Evolutionary conservation across 2,888 invertebrate genomes (phyloP), one percentile per base, ranked within the genome.

Genomic region (Chironomus tentans): DNA sequence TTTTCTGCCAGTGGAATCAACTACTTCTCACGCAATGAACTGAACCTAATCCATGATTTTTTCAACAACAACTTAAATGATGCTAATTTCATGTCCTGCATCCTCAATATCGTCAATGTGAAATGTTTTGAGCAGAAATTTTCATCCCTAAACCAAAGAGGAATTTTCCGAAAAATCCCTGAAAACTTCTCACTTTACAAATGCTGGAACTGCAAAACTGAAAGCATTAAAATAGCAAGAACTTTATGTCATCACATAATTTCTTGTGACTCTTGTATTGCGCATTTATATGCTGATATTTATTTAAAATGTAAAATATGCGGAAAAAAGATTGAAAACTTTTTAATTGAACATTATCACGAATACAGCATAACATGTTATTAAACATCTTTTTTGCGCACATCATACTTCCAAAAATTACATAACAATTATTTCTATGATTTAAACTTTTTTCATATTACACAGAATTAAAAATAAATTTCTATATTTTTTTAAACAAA

Each of bases 301-400:
- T 71, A 71, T n/a, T 71, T 71, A 15, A 48, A 28, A 28, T 71
- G 71, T n/a, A 38, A 38, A 38, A 38, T 38, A 10, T 38, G 38
- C 38, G 38, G 38, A 38, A n/a, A 22, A 21, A 71, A 71, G 15
- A 56, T 71, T 71, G 71, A 71, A 22, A 71, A 24, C 5, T 71
- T 71, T 13, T 13, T 71, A 6, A 71, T 71, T 71, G 50, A 70
- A 78, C 76, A 22, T 79, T 76, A 12, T 79, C 76, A 3, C 80
- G 79, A n/a, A 78, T 78, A 65, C 80, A 82, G 12, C 77, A 76
- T 0, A 79, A 78, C 81, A 81, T 82, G 15, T 38, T 38, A 38
- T 38, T 38, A 10, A 38, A 38, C 38, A 10, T 38, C 38, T 38
- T 38, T 38, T 38, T 38, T 38, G 1, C 7, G 7, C 38, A 38